Conservation (phyloP, 2,113 vertebrate species). For the Cichladusa arquata region DNA sequence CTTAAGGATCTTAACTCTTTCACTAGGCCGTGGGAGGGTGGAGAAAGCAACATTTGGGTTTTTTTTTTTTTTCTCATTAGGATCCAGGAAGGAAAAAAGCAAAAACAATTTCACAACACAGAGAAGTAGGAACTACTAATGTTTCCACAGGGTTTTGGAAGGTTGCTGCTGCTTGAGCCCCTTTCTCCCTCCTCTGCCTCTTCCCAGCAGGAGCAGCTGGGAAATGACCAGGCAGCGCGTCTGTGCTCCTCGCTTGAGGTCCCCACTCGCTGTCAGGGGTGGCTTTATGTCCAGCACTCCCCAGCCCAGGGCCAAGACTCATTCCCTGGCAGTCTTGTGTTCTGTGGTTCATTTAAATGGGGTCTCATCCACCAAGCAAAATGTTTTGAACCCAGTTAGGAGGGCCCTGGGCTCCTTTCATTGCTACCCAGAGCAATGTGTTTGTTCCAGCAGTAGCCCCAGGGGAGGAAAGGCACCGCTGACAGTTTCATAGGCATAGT, state of each 20-base stretch:
- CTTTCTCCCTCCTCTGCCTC: background rate
- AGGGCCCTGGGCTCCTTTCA: accelerated
- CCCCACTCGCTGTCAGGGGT: background rate
- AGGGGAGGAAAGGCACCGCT: background rate
- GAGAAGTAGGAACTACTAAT: background rate
- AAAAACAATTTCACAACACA: background rate
- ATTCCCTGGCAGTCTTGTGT: background rate
- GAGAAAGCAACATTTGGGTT: background rate
- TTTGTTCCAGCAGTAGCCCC: background rate
- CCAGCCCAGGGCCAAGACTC: background rate
- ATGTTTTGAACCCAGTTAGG: background rate
- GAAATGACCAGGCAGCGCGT: background rate
- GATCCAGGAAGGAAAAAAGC: background rate
- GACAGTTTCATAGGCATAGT: background rate
- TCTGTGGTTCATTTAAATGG: background rate
- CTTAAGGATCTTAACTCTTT: background rate
- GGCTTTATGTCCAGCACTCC: accelerated
- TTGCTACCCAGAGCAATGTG: accelerated
- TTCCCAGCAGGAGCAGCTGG: background rate
- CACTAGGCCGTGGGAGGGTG: background rate
- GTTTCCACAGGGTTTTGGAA: background rate
- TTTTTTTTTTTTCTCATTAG: background rate
- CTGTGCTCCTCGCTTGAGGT: accelerated
- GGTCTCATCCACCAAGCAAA: background rate
- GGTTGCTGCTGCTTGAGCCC: background rate